Conservation (phyloP, 2,113 vertebrate species). For the Cettia cetti region DNA sequence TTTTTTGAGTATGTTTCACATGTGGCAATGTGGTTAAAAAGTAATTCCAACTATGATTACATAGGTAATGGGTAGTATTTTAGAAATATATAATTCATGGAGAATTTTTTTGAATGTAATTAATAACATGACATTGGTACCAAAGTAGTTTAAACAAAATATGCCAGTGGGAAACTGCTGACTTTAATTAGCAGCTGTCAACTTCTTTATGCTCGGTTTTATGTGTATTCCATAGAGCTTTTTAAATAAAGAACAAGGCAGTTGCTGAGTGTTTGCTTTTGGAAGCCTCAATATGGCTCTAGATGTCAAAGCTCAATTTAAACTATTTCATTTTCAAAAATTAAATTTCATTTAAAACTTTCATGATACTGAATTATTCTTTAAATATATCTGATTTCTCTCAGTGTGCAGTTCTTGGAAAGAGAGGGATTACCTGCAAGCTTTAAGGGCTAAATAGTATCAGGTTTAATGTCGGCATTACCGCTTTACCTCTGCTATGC, state of each 20-base stretch:
- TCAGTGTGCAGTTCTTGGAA: background rate
- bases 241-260: background rate
- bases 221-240: background rate
- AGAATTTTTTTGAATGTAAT: background rate
- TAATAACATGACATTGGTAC: background rate
- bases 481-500: background rate
- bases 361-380: background rate
- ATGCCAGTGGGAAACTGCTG: background rate
- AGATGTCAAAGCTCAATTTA: background rate
- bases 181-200: background rate
- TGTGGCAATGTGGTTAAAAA: background rate
- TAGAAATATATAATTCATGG: background rate
- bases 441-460: background rate
- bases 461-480: background rate
- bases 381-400: background rate
- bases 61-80: background rate
- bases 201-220: background rate
- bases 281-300: background rate
- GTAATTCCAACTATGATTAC: background rate
- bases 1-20: background rate
- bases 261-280: background rate
- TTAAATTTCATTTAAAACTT: background rate
- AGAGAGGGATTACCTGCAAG: slow-evolving; percentile 5
- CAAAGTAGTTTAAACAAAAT: background rate
- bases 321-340: background rate